phyloP scores from a whole-genome alignment of 2,888 invertebrate species.

The Acrobasis consociella region DNA sequence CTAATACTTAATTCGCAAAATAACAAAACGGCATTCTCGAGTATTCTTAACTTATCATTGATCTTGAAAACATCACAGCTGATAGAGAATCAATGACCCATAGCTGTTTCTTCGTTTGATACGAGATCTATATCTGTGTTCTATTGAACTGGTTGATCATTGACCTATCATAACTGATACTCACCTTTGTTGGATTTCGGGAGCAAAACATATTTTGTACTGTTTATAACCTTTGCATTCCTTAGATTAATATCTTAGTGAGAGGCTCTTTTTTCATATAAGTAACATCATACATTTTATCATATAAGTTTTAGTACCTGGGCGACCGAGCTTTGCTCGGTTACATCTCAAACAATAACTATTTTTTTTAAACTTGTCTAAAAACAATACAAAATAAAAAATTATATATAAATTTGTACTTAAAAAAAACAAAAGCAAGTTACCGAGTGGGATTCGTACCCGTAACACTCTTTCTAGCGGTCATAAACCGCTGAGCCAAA shows the following conservation, averaged over 20 bases:
- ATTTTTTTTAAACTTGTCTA: too few species aligned
- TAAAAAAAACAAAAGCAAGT: too few species aligned
- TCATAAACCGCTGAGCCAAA: too few species aligned
- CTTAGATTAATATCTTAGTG: constrained; percentile 5
- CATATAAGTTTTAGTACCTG: too few species aligned
- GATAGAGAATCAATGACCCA: constrained; percentile 38
- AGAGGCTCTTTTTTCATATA: not conserved
- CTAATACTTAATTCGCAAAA: too few species aligned
- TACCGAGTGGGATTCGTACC: too few species aligned
- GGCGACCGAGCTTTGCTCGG: too few species aligned
- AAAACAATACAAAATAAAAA: too few species aligned
- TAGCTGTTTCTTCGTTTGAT: constrained; percentile 36
- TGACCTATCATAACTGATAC: constrained; percentile 42
- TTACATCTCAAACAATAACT: too few species aligned
- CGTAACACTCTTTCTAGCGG: too few species aligned
- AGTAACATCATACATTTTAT: not conserved
- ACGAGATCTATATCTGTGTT: constrained; percentile 43
- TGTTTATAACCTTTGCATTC: constrained; percentile 7
- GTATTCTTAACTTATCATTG: constrained; percentile 19
- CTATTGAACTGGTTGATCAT: constrained; percentile 50
- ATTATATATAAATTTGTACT: too few species aligned
- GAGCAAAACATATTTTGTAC: constrained; percentile 42
- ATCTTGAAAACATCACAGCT: constrained; percentile 30
- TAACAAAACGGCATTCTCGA: too few species aligned
- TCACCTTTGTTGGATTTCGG: constrained; percentile 51